Evolutionary conservation across 2,113 vertebrate species (phyloP).

Genomic region (Climacteris rufus): DNA sequence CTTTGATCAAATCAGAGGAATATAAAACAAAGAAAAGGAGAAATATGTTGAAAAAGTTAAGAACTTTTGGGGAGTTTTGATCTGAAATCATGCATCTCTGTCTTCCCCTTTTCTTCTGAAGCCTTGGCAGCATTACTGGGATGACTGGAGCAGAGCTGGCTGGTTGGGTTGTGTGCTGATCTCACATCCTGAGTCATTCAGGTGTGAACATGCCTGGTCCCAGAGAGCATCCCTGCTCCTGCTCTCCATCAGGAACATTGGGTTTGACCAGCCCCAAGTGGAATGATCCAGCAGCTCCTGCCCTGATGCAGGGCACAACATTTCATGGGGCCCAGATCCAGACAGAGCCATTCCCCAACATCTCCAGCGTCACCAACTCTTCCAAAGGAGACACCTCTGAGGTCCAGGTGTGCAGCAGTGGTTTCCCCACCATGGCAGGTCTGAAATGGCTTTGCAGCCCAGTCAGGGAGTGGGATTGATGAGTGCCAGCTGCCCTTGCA

Average conservation of each 20-base stretch:
- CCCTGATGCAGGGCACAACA: neutral
- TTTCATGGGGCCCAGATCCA: accelerated
- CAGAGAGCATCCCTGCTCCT: accelerated
- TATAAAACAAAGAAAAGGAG: neutral
- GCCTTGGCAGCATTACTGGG: accelerated
- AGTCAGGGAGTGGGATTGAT: neutral
- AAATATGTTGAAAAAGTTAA: neutral
- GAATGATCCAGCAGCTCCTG: accelerated
- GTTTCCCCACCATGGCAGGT: neutral
- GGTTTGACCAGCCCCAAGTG: neutral
- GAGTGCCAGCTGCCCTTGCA: accelerated
- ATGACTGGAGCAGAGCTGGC: neutral
- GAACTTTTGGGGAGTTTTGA: neutral
- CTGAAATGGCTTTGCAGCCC: neutral
- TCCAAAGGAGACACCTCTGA: neutral
- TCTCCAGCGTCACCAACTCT: accelerated
- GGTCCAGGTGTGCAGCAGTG: neutral
- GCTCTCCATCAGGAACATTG: accelerated
- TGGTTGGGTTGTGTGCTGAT: accelerated
- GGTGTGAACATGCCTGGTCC: neutral
- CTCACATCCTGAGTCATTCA: accelerated
- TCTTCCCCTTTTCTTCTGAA: neutral
- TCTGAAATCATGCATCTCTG: neutral
- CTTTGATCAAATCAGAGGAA: neutral
- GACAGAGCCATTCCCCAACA: accelerated